These are phyloP conservation scores for Drosophila peninsularis DNA, from an alignment of 2,888 invertebrate genomes.

Conservation along the genomic window DNA sequence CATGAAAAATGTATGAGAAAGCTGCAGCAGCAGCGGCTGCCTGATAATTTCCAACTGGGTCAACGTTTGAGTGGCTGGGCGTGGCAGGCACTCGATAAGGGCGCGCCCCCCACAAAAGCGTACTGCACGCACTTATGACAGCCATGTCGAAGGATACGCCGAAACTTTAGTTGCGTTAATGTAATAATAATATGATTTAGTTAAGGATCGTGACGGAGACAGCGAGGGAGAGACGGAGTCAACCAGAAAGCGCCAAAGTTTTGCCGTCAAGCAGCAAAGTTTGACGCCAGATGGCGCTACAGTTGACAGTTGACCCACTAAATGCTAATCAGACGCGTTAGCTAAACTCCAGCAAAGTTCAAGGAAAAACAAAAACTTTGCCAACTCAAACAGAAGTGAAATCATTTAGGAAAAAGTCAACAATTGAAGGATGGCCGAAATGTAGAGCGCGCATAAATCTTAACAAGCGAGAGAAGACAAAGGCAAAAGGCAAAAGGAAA, in stretches of 20 bases:
- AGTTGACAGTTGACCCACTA: slow-evolving; percentile 71
- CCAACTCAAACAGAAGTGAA: slow-evolving; percentile 70
- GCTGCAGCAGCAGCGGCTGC: slow-evolving; percentile 26
- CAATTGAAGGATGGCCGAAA: slow-evolving; percentile 54
- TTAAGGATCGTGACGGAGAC: slow-evolving; percentile 32
- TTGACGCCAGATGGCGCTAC: slow-evolving; percentile 49
- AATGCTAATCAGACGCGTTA: slow-evolving; percentile 71
- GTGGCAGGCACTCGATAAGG: slow-evolving; percentile 35
- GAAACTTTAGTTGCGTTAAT: slow-evolving; percentile 63
- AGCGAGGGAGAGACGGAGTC: background rate
- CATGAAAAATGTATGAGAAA: slow-evolving; percentile 65
- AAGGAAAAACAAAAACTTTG: slow-evolving; percentile 33
- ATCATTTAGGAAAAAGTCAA: slow-evolving; percentile 80
- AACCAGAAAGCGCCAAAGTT: slow-evolving; percentile 27
- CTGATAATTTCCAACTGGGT: slow-evolving; percentile 65
- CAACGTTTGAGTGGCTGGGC: slow-evolving; percentile 28
- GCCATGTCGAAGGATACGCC: slow-evolving; percentile 32
- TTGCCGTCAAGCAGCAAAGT: slow-evolving; percentile 37
- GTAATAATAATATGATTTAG: slow-evolving; percentile 73
- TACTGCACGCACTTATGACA: slow-evolving; percentile 17
- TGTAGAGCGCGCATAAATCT: slow-evolving; percentile 54
- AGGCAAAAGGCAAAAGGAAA: slow-evolving; percentile 36
- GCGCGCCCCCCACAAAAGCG: background rate
- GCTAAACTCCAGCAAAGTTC: slow-evolving; percentile 45
- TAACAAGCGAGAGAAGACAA: background rate